Percentiles rank a stretch among this genome's conserved stretches.
Evolutionary conservation across 1,140 invertebrate species (phyloP).

Genomic region (Drosophila sucinea): DNA sequence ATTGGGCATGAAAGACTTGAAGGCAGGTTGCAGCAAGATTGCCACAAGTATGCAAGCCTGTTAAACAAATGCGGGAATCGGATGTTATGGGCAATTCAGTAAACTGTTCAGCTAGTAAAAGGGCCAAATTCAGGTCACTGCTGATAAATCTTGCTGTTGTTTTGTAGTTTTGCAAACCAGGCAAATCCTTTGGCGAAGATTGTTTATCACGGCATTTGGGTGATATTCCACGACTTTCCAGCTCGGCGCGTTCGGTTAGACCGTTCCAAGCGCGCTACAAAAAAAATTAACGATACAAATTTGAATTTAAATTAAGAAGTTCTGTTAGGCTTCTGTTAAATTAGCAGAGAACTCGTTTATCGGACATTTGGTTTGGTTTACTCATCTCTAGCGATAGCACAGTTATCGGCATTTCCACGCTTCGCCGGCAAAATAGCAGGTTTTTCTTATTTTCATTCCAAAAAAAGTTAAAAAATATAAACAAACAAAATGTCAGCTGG

Average conservation of each 20-base stretch:
- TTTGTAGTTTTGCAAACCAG: conserved; percentile 79
- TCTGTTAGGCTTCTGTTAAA: background rate
- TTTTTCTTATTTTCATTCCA: conserved; percentile 35
- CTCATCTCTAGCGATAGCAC: background rate
- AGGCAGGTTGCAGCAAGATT: conserved; percentile 90
- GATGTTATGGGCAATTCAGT: conserved; percentile 34
- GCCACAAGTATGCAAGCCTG: conserved; percentile 95
- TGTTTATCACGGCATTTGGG: conserved; percentile 63
- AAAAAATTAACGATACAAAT: conserved; percentile 5
- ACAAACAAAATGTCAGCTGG: conserved; percentile 87
- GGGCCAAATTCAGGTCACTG: conserved; percentile 84
- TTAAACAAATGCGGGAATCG: conserved; percentile 84
- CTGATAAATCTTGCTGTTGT: conserved; percentile 83
- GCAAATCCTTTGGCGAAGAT: conserved; percentile 6
- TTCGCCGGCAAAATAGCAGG: conserved; percentile 55
- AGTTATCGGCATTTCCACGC: conserved; percentile 30
- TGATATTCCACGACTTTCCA: conserved; percentile 62
- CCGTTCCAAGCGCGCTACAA: conserved; percentile 83
- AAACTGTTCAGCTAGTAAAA: conserved; percentile 84
- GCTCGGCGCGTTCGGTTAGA: conserved; percentile 72
- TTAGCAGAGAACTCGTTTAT: background rate
- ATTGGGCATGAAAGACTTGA: conserved; percentile 87
- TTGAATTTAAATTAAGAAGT: conserved; percentile 1
- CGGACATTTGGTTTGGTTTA: background rate
- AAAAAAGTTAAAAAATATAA: conserved; percentile 35